Percentiles rank a stretch among this genome's conserved stretches.
These are phyloP conservation scores for Cataglyphis altisquamis DNA, from an alignment of 2,888 invertebrate species.

Conservation along the genomic window DNA sequence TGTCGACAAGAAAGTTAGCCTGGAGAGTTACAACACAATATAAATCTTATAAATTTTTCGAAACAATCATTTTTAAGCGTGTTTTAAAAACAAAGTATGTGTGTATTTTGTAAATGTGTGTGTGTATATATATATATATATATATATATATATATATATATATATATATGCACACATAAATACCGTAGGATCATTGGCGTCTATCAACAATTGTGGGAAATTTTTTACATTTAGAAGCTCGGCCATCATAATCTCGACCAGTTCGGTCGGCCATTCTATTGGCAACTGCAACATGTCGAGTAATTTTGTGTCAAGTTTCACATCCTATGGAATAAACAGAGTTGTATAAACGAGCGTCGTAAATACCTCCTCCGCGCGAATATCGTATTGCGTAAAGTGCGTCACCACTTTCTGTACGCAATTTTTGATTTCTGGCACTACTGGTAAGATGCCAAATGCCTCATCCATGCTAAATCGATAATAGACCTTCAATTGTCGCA, in stretches of 20 bases:
- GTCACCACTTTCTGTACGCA: slow-evolving; percentile 87
- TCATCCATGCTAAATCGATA: slow-evolving; percentile 89
- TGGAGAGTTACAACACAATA: background rate
- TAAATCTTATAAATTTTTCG: background rate
- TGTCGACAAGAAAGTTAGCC: background rate
- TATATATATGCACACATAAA: background rate
- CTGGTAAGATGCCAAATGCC: slow-evolving; percentile 87
- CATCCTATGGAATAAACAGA: background rate
- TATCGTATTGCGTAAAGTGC: slow-evolving; percentile 87
- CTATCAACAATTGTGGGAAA: slow-evolving; percentile 87
- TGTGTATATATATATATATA: no score
- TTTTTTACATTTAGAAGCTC: slow-evolving; percentile 87
- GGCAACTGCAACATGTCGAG: slow-evolving; percentile 80
- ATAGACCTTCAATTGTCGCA: slow-evolving; percentile 87
- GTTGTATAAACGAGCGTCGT: background rate
- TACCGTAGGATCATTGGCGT: slow-evolving; percentile 87
- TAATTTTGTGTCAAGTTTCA: slow-evolving; percentile 16
- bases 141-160: no score
- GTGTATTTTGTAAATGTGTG: background rate
- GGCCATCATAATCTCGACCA: slow-evolving; percentile 87
- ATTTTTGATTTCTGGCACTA: slow-evolving; percentile 87
- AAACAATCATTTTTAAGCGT: background rate
- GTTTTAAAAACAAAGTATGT: background rate
- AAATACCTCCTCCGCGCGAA: slow-evolving; percentile 84
- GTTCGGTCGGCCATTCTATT: slow-evolving; percentile 87